phyloP scores from a whole-genome alignment of 2,888 invertebrate genomes.

The Trileptium ribeirensis region DNA sequence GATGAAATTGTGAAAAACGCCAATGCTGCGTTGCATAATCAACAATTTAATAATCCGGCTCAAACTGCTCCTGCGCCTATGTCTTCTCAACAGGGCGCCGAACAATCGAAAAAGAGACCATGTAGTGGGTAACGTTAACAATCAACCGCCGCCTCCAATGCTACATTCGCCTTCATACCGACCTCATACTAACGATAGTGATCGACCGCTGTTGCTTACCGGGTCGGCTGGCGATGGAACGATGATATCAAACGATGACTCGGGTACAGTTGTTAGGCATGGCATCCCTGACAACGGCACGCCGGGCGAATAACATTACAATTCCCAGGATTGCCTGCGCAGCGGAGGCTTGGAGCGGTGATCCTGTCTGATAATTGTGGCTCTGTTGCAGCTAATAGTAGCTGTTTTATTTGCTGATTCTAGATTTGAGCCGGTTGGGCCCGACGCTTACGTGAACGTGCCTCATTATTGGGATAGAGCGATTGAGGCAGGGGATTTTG shows the following conservation, averaged over 20 bases:
- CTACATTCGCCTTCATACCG: neutral
- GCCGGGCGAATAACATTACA: too few species aligned
- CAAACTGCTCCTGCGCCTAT: neutral
- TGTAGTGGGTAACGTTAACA: neutral
- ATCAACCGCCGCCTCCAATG: neutral
- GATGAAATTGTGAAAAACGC: too few species aligned
- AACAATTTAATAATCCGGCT: too few species aligned
- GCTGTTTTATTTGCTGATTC: neutral
- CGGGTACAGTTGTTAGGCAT: neutral
- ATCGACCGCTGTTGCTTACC: neutral
- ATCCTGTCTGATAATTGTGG: neutral
- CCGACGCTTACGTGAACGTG: slow-evolving; percentile 44
- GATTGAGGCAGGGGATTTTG: slow-evolving; percentile 78
- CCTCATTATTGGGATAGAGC: slow-evolving; percentile 60
- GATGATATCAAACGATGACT: neutral
- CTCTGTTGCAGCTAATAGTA: neutral
- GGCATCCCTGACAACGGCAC: neutral
- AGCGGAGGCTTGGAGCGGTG: too few species aligned
- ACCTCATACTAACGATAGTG: neutral
- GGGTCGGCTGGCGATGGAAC: too few species aligned
- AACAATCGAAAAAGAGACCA: neutral
- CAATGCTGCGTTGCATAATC: neutral
- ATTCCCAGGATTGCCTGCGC: too few species aligned
- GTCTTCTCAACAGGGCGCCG: neutral
- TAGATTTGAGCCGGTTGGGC: neutral